Conservation (phyloP, 2,797 vertebrate species). For the Poecilia velifera region DNA sequence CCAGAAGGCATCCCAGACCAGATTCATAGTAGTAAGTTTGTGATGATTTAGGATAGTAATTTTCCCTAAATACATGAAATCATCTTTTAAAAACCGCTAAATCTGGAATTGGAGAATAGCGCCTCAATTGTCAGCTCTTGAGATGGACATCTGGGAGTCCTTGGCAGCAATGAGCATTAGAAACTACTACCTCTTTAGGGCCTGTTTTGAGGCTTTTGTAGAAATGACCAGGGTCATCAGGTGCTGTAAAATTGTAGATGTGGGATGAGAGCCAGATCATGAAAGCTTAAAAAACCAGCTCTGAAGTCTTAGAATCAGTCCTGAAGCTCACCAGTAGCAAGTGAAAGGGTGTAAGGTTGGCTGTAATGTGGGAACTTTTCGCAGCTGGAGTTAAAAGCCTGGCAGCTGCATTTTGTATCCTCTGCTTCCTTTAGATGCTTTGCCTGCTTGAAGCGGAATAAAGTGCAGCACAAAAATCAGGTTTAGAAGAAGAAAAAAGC, state of each 20-base stretch:
- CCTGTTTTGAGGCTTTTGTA: background rate
- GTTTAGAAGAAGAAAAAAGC: background rate
- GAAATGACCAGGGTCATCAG: background rate
- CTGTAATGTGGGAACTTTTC: background rate
- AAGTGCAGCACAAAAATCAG: constrained; percentile 12
- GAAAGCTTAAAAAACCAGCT: constrained; percentile 2
- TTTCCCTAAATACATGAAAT: background rate
- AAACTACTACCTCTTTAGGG: background rate
- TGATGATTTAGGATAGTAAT: background rate
- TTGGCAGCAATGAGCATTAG: background rate
- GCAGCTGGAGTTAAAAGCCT: constrained; percentile 9
- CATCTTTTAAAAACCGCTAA: background rate
- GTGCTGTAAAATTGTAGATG: background rate
- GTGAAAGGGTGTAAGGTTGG: constrained; percentile 8
- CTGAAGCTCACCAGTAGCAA: background rate
- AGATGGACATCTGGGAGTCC: background rate
- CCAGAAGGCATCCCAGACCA: background rate
- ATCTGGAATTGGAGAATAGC: background rate
- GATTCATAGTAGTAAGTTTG: background rate
- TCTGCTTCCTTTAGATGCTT: background rate
- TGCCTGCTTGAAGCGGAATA: background rate
- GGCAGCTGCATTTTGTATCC: constrained; percentile 18
- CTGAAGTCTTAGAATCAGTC: constrained; percentile 20
- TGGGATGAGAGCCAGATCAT: background rate
- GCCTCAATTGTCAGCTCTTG: background rate